Evolutionary conservation across 2,113 vertebrate species (phyloP), one percentile per base, ranked within the genome.

Genomic region (Apeltes quadracus): DNA sequence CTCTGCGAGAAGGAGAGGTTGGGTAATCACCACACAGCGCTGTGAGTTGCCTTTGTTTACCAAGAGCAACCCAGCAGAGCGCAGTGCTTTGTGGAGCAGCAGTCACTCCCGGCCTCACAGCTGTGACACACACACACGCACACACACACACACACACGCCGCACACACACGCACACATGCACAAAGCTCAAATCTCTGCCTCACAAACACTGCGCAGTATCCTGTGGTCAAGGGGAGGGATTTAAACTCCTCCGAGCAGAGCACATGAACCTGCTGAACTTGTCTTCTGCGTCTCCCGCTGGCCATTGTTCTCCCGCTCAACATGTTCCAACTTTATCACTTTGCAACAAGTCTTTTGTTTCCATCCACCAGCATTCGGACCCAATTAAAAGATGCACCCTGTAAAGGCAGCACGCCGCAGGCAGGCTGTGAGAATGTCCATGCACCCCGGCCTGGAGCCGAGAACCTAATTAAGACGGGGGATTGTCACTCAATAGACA

Each of bases 221-320:
- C 89, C 92, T 93, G 92, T 88, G 92, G 93, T 93, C 89, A 92
- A 89, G 88, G 90, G 93, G 93, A 91, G 93, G 92, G 90, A 88
- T 89, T 88, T 90, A 80, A 80, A 92, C 82, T 86, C 87, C 85
- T 86, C 76, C 9, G 63, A 87, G 88, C 84, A 67, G 76, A 84
- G 89, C 75, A 63, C 75, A 84, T 89, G 87, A 94, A 94, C 92
- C 88, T 90, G 83, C 75, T 94, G 93, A 93, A 94, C 93, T 93
- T 84, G 89, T 89, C 89, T 82, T 84, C 81, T 75, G 72, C 46
- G 64, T 80, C 87, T 87, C 79, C 73, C 84, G 83, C 86, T 87
- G 83, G 62, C 77, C 85, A 87, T 86, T 91, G 86, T 87, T 84
- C 74, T 69, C n/a, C 79, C 57, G 44, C 66, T 38, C 73, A 43